Evolutionary conservation across 2,888 invertebrate genomes (phyloP).

Genomic region (Acronicta alni): DNA sequence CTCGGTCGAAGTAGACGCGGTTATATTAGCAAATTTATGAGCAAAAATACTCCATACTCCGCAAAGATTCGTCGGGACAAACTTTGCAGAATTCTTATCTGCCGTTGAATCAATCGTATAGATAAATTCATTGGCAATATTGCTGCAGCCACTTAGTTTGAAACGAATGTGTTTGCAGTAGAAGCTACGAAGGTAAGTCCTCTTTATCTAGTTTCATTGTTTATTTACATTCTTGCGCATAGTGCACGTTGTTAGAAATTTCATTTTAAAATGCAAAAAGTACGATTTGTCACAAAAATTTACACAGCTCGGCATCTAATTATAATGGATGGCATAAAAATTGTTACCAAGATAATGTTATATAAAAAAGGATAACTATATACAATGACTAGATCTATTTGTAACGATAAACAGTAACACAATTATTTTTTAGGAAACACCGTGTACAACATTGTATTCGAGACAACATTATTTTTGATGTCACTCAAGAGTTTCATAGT

Average conservation of each 20-base stretch:
- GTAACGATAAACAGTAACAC: slow-evolving; percentile 31
- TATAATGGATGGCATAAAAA: slow-evolving; percentile 56
- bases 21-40: slow-evolving; percentile 87
- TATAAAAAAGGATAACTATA: slow-evolving; percentile 39
- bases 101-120: slow-evolving; percentile 42
- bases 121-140: slow-evolving; percentile 35
- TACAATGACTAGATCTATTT: slow-evolving; percentile 55
- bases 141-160: slow-evolving; percentile 18
- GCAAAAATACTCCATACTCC: slow-evolving; percentile 79
- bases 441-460: slow-evolving; percentile 29
- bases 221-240: slow-evolving; percentile 30
- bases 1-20: slow-evolving; percentile 74
- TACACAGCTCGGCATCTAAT: slow-evolving; percentile 29
- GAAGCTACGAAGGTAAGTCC: slow-evolving; percentile 23
- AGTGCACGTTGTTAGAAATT: slow-evolving; percentile 11
- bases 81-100: slow-evolving; percentile 63
- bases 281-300: slow-evolving; percentile 15
- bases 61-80: slow-evolving; percentile 63
- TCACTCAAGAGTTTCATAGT: slow-evolving; percentile 54
- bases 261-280: slow-evolving; percentile 13
- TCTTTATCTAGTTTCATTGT: slow-evolving; percentile 29
- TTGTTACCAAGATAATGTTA: slow-evolving; percentile 36
- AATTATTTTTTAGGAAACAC: slow-evolving; percentile 30
- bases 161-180: slow-evolving; percentile 13
- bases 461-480: slow-evolving; percentile 42